Conservation (phyloP, 2,113 vertebrate species). For the Prionailurus bengalensis region DNA sequence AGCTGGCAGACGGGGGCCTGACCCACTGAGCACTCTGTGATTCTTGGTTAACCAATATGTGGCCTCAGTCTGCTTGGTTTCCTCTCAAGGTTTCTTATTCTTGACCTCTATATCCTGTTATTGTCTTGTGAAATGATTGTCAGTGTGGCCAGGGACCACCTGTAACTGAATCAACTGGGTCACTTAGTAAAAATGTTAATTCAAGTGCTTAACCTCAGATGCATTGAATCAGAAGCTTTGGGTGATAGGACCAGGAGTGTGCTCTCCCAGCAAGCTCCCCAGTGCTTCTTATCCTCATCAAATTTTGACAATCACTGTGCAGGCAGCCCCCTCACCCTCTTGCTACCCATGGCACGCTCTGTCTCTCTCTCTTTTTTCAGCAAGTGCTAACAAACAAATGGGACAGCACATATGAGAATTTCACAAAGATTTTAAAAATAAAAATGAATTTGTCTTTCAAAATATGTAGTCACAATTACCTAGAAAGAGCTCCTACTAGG, state of each 20-base stretch:
- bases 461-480: not conserved
- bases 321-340: not conserved
- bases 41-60: constrained; percentile 52
- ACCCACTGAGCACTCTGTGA: not conserved
- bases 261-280: not conserved
- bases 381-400: not conserved
- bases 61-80: constrained; percentile 30
- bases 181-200: constrained; percentile 40
- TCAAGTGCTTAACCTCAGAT: not conserved
- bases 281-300: not conserved
- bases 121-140: constrained; percentile 35
- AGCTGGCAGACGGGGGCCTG: not conserved
- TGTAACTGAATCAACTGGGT: constrained; percentile 20
- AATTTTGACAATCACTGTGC: not conserved
- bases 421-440: not conserved
- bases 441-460: constrained; percentile 45
- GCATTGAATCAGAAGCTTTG: not conserved
- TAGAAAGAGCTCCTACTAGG: not conserved
- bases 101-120: constrained; percentile 64
- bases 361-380: not conserved
- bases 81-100: constrained; percentile 35
- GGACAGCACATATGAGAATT: not conserved
- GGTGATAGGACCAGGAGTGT: not conserved
- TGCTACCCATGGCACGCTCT: not conserved
- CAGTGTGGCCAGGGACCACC: constrained; percentile 39